Base-by-base conservation (phyloP, 2,888 invertebrate genomes). In the Drosophila dives region DNA sequence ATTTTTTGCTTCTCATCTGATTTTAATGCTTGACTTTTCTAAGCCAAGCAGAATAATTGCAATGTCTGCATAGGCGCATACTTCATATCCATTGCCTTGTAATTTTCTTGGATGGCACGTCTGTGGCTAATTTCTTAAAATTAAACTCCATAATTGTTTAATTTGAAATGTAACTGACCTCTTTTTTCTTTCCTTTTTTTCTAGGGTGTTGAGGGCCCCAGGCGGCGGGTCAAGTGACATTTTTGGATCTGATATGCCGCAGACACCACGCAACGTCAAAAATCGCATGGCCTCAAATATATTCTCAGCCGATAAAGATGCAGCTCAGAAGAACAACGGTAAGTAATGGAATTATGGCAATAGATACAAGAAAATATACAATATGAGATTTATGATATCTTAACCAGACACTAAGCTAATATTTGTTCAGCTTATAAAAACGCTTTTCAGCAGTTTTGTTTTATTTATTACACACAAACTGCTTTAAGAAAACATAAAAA, bases 151-250 rank as follows among this genome's bases (percentile, higher is more conserved):
- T 45, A 55, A 63, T 63, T 55, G 45, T 55, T 63, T 48, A 26
- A 32, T 63, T 56, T 32, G 32, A 32, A 42, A 32, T 56, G 38
- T 32, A 15, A 63, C 20, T 54, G 26, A 54, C 58, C 23, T 51
- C 15, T 38, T 3, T 26, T 40, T 17, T n/a, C 49, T 64, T 51
- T 48, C 4, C 15, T 67, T 61, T 56, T 53, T 82, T 94, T 93
- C 4, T 91, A 95, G 95, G 93, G 95, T 95, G 69, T 90, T 95
- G 90, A 94, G 95, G 91, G 94, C 95, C 76, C 95, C 95, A 81
- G 95, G 95, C 77, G 95, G 95, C 80, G 95, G 94, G n/a, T 94
- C 94, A 83, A 94, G 94, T 86, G 94, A 94, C 91, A 94, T 95
- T 89, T 95, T 95, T 82, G 93, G 93, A 62, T 80, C 89, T 64